These are phyloP conservation scores for Drosophila lacertosa DNA, from an alignment of 1,140 invertebrate genomes.

Conservation along the genomic window DNA sequence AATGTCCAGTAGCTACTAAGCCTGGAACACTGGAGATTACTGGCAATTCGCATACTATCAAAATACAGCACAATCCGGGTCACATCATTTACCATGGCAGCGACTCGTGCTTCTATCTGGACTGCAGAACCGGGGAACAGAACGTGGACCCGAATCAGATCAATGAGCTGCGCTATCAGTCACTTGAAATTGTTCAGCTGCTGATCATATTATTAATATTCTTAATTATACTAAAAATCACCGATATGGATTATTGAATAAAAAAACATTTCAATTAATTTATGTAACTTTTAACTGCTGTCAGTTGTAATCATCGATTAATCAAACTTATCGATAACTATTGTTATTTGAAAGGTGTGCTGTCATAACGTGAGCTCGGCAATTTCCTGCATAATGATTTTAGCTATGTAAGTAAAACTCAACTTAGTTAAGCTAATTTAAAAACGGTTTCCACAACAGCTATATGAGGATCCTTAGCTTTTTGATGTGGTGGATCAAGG, in stretches of 20 bases:
- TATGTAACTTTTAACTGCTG: no score
- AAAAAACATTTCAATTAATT: not conserved
- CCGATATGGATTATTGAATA: not conserved
- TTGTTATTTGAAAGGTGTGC: no score
- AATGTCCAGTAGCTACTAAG: no score
- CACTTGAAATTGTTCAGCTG: conserved; percentile 20
- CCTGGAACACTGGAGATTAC: not conserved
- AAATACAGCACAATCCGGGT: not conserved
- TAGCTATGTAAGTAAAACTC: not conserved
- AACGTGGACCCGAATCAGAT: no score
- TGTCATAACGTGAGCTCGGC: not conserved
- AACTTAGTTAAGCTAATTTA: not conserved
- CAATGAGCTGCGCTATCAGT: conserved; percentile 2
- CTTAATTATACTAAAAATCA: conserved; percentile 9
- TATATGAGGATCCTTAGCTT: not conserved
- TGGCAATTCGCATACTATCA: conserved; percentile 1
- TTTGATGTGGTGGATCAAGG: not conserved
- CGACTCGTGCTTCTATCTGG: conserved; percentile 3
- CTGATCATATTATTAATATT: conserved; percentile 27
- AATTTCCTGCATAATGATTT: not conserved
- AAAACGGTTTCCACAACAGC: not conserved
- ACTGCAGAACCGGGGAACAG: not conserved
- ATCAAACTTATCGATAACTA: conserved; percentile 6
- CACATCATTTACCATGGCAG: conserved; percentile 7
- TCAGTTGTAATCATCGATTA: not conserved